Evolutionary conservation across 2,888 invertebrate genomes (phyloP), one percentile per base, ranked within the genome.

Genomic region (Chrysina gloriosa): DNA sequence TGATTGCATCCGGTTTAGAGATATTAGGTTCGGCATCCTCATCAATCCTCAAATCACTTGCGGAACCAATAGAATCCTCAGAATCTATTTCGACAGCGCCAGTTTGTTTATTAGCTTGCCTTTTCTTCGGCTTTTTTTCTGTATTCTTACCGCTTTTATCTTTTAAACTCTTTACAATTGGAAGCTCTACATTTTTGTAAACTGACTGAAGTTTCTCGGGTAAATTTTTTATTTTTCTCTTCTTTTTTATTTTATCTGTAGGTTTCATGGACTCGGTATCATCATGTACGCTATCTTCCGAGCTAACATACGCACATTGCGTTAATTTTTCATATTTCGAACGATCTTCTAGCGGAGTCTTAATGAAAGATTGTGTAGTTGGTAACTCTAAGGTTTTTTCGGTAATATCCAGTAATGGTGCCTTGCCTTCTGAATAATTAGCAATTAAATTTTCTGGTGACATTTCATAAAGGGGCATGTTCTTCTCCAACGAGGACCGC

Each of bases 261-360:
- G 82, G 82, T 47, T 80, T 80, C 67, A 80, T 78, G 50, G 50
- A 39, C 73, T 86, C 79, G 68, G 82, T 83, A 16, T 84, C 84
- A 36, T 86, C 86, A 19, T 78, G 77, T 5, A 78, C 80, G 45
- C 86, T 87, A 75, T 86, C 87, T 73, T 87, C 87, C 0, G 81
- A 81, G 65, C 80, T 68, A 83, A 87, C 42, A 86, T 89, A 89
- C 70, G 85, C 86, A 0, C 79, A 79, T 72, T 87, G 88, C 1
- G 89, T 86, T 50, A 93, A 82, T 79, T 93, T 92, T 76, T 92
- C 92, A 77, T 93, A 93, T 76, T 92, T 92, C 16, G 91, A 90
- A 27, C 92, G 86, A 79, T 92, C 90, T 75, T 92, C 91, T 2
- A 89, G 73, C 0, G 90, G 90, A 0, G 88, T 85, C 73, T 87